Percentiles rank a stretch among this genome's conserved stretches.
phyloP scores from a whole-genome alignment of 2,797 vertebrate genomes.

The Mormyrops attenuatus region DNA sequence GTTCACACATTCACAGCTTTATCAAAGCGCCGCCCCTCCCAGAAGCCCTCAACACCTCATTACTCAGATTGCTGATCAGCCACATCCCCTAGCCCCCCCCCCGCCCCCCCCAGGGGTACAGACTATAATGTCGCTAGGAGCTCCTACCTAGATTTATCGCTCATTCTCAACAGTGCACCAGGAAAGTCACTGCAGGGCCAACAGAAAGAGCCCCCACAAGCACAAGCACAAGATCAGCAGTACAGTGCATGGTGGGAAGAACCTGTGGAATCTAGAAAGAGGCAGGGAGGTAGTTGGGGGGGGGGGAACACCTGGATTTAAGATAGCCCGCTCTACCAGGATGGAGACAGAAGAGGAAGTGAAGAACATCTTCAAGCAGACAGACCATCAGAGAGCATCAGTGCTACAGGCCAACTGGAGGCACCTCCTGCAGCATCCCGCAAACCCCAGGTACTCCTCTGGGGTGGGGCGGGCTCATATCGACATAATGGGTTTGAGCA shows the following conservation, averaged over 20 bases:
- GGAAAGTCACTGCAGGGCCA: neutral
- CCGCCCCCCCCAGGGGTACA: slow-evolving; percentile 16
- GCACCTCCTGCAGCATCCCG: neutral
- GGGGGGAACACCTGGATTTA: neutral
- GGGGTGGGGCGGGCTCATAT: neutral
- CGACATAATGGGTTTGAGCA: neutral
- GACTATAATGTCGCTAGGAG: neutral
- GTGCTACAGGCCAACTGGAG: neutral
- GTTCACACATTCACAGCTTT: neutral
- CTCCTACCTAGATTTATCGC: neutral
- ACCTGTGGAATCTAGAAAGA: neutral
- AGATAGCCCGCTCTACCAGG: neutral
- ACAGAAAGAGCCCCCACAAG: neutral
- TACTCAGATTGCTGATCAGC: slow-evolving; percentile 38
- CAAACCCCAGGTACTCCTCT: neutral
- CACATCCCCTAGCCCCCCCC: slow-evolving; percentile 33
- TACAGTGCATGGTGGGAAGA: neutral
- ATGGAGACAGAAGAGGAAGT: neutral
- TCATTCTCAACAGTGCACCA: neutral
- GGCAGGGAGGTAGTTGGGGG: neutral
- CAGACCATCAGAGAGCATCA: neutral
- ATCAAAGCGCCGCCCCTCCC: slow-evolving; percentile 43
- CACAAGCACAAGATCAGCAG: neutral
- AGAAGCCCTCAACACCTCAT: slow-evolving; percentile 61
- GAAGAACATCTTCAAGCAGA: neutral